Base-by-base conservation (phyloP, 2,797 vertebrate species). In the Aerospiza tachiro region DNA sequence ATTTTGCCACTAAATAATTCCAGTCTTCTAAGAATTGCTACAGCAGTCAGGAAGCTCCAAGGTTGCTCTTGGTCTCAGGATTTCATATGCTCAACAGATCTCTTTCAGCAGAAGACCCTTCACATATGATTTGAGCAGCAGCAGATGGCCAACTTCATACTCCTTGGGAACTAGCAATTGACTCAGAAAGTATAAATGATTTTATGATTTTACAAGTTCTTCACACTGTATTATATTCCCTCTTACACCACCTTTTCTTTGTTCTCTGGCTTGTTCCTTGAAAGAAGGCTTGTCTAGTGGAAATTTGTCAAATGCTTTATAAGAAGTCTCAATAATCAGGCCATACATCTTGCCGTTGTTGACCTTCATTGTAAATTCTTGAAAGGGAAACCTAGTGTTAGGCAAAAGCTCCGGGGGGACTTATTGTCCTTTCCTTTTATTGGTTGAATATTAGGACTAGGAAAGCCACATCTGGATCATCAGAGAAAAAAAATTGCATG, bases 401-500 rank as follows among this genome's bases (percentile, higher is more conserved):
- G 61, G 16, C 28, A 81, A 67, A 25, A 71, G 20, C 12, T 84
- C 19, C 44, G 47, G 15, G 20, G 26, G 15, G 13, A 0, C 15
- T 89, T 74, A 11, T 25, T 81, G 44, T 22, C 49, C 52, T 89
- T 94, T 70, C 11, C 20, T 62, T 58, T 78, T 62, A 38, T 40
- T 82, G 25, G 10, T 55, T 72, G 52, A 78, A 31, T 66, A 31
- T 49, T 47, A 59, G 19, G 23, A 31, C 44, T 67, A 52, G 22
- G 25, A 89, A 82, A 74, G 17, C 12, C 28, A 44, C 15, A 44
- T 53, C 36, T 78, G 38, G 44, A 84, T 50, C 35, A 73, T 38
- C 8, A 14, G 33, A 28, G 3, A 4, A 55, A 71, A 67, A 26
- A 1, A 6, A 21, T 3, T 33, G 5, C 0, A 1, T 47, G 28